Percentiles rank a stretch among this genome's conserved stretches.
These are phyloP conservation scores for Barnardius zonarius DNA, from an alignment of 2,113 vertebrate genomes.

Conservation along the genomic window DNA sequence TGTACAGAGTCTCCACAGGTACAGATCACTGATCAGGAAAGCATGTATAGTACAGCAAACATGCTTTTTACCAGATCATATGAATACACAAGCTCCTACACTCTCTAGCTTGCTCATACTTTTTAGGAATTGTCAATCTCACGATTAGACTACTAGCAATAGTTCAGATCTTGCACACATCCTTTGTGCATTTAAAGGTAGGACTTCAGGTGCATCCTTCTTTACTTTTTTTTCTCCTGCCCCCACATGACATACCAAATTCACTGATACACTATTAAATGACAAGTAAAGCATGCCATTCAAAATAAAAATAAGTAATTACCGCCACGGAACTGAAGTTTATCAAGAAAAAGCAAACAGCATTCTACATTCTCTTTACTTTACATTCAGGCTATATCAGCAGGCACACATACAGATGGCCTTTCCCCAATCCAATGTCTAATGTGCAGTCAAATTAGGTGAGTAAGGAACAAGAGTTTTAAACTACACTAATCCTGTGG, in stretches of 20 bases:
- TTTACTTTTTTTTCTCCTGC: not conserved
- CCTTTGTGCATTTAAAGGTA: not conserved
- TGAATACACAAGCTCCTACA: not conserved
- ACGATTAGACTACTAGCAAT: not conserved
- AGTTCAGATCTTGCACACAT: not conserved
- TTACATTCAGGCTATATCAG: not conserved
- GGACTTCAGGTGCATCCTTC: not conserved
- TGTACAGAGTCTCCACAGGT: not conserved
- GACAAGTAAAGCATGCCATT: not conserved
- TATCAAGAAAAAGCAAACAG: not conserved
- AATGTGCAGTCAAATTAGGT: not conserved
- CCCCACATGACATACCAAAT: not conserved
- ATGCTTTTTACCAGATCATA: not conserved
- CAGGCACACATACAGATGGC: not conserved
- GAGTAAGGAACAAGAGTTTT: slow-evolving; percentile 16
- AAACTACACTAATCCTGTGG: not conserved
- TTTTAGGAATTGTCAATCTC: not conserved
- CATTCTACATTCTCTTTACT: not conserved
- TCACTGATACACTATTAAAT: not conserved
- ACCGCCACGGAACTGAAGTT: not conserved
- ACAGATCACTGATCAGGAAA: not conserved
- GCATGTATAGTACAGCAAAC: not conserved
- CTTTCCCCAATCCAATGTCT: not conserved
- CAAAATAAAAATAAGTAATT: not conserved
- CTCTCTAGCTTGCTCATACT: not conserved